phyloP scores from a whole-genome alignment of 2,888 invertebrate genomes.

The Plutella xylostella region DNA sequence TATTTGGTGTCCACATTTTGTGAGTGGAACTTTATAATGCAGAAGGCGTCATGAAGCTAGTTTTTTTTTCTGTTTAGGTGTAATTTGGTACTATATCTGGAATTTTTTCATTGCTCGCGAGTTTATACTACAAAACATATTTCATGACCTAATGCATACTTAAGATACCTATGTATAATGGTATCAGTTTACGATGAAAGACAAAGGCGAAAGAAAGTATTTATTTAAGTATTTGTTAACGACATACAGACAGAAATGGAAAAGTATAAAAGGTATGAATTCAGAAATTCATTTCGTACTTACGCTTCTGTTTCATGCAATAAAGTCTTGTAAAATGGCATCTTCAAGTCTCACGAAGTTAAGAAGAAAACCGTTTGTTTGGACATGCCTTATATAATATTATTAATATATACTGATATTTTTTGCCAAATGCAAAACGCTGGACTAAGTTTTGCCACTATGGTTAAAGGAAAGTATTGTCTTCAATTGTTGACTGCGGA shows the following conservation, averaged over 20 bases:
- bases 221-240: constrained; percentile 28
- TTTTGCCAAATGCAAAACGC: too few relatives aligned
- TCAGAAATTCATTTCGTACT: constrained; percentile 38
- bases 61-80: too few relatives aligned
- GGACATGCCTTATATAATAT: too few relatives aligned
- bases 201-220: neutral
- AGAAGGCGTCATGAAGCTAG: too few relatives aligned
- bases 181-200: neutral
- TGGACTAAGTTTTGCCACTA: too few relatives aligned
- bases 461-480: too few relatives aligned
- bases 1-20: too few relatives aligned
- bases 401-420: too few relatives aligned
- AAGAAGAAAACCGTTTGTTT: neutral
- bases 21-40: too few relatives aligned
- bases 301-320: constrained; percentile 36
- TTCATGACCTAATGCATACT: neutral
- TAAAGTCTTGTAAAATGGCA: constrained; percentile 40
- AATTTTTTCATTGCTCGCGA: neutral
- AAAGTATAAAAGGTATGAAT: constrained; percentile 31
- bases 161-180: neutral
- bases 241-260: constrained; percentile 26
- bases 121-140: neutral
- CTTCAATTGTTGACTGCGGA: too few relatives aligned
- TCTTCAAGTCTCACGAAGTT: constrained; percentile 18
- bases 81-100: too few relatives aligned